Percentiles rank a stretch among this genome's conserved stretches.
These are phyloP conservation scores for Trematomus loennbergii DNA, from an alignment of 2,113 vertebrate species.

Conservation along the genomic window DNA sequence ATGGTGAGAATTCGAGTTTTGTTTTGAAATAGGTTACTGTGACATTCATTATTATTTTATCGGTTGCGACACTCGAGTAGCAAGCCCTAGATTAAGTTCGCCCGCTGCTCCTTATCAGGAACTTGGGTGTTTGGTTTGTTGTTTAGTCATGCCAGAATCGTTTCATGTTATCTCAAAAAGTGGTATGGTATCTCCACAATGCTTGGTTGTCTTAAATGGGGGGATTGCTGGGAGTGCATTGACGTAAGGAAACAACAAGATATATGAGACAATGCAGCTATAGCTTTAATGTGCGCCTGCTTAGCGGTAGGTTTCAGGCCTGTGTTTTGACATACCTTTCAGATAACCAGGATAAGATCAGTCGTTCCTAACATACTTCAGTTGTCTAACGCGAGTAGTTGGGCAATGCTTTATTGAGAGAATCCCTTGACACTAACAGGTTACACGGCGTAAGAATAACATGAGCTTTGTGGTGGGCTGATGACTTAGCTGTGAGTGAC, in stretches of 20 bases:
- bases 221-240: neutral
- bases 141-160: neutral
- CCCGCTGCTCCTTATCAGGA: slow-evolving; percentile 1
- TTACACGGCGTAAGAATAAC: neutral
- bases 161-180: neutral
- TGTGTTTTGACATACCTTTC: neutral
- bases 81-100: slow-evolving; percentile 17
- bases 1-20: neutral
- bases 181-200: too few species aligned
- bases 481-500: slow-evolving; percentile 23
- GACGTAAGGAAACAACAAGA: neutral
- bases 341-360: neutral
- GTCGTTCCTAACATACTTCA: slow-evolving; percentile 10
- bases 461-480: neutral
- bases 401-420: neutral
- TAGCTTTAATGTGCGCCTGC: neutral
- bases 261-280: neutral
- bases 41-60: slow-evolving; percentile 9
- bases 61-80: slow-evolving; percentile 8
- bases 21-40: neutral
- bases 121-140: neutral
- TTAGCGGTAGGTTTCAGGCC: neutral
- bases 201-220: neutral
- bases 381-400: neutral
- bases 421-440: neutral